Conservation (phyloP, 1,140 invertebrate species). For the Neuroterus valhalla region DNA sequence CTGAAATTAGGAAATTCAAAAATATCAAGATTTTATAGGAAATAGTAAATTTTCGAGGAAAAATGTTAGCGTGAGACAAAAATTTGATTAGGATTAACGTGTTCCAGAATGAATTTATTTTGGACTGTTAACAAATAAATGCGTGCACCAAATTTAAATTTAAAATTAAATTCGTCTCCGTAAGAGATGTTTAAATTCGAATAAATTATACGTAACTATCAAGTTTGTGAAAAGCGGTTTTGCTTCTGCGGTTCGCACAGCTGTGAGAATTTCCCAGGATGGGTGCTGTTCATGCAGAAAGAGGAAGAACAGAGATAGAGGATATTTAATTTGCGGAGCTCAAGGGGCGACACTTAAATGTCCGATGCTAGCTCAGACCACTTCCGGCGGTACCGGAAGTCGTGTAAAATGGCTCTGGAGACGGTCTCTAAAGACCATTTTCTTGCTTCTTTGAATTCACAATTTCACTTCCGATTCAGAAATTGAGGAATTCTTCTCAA, state of each 20-base stretch:
- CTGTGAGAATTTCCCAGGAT: constrained; percentile 18
- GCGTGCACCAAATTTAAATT: constrained; percentile 14
- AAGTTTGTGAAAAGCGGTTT: constrained; percentile 26
- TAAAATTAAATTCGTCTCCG: constrained; percentile 5
- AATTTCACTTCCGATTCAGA: too few species aligned
- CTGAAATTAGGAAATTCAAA: too few species aligned
- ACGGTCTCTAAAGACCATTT: background rate
- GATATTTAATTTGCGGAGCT: constrained; percentile 28
- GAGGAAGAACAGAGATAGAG: constrained; percentile 10
- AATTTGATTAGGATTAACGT: background rate
- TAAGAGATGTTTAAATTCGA: constrained; percentile 27
- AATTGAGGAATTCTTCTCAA: too few species aligned
- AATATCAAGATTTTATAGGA: too few species aligned
- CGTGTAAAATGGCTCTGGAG: background rate
- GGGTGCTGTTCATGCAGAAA: constrained; percentile 15
- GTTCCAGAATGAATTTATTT: background rate
- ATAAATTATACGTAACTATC: constrained; percentile 27
- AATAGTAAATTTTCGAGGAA: too few species aligned
- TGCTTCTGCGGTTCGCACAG: constrained; percentile 4
- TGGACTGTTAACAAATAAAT: constrained; percentile 6
- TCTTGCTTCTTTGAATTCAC: background rate
- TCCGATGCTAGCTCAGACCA: constrained; percentile 2
- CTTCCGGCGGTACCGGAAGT: constrained; percentile 20
- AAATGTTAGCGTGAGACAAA: background rate
- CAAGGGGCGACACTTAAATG: constrained; percentile 23